Evolutionary conservation across 2,797 vertebrate species (phyloP).

Genomic region (Arrhamphus sclerolepis): DNA sequence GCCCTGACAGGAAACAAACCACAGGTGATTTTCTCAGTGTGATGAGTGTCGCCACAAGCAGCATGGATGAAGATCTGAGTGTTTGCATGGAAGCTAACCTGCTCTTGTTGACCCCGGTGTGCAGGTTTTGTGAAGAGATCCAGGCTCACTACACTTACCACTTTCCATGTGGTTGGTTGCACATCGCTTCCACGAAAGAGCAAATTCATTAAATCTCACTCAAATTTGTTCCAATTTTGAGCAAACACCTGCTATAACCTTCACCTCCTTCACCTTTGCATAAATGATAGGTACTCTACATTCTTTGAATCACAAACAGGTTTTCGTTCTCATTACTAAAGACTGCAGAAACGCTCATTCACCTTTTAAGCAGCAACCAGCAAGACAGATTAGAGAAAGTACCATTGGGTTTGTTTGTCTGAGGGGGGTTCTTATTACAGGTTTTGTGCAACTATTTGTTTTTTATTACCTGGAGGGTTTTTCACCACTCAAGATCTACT

Average conservation of each 20-base stretch:
- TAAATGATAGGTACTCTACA: slow-evolving; percentile 35
- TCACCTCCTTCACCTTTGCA: slow-evolving; percentile 25
- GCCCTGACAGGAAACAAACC: slow-evolving; percentile 33
- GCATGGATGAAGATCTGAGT: slow-evolving; percentile 32
- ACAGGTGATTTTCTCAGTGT: slow-evolving; percentile 36
- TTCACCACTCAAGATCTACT: slow-evolving; percentile 47
- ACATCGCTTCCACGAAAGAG: slow-evolving; percentile 17
- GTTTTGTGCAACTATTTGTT: slow-evolving; percentile 67
- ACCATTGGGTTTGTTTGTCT: slow-evolving; percentile 42
- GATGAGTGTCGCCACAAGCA: slow-evolving; percentile 33
- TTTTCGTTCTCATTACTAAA: slow-evolving; percentile 37
- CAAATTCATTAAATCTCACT: slow-evolving; percentile 39
- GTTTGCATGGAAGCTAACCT: slow-evolving; percentile 46
- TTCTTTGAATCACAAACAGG: slow-evolving; percentile 20
- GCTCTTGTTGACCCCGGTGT: slow-evolving; percentile 31
- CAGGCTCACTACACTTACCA: slow-evolving; percentile 29
- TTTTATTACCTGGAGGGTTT: slow-evolving; percentile 54
- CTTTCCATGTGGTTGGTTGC: slow-evolving; percentile 27
- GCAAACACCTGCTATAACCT: slow-evolving; percentile 48
- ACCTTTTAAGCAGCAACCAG: slow-evolving; percentile 29
- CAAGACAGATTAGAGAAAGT: slow-evolving; percentile 56
- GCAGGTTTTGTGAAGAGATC: slow-evolving; percentile 30
- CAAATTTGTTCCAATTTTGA: slow-evolving; percentile 40
- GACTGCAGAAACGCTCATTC: slow-evolving; percentile 46
- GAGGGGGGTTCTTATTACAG: slow-evolving; percentile 34